A percentile compares a stretch with the other conserved stretches of the same genome.
Conservation (phyloP, 2,888 invertebrate species). For the Apomyelois bistriatella region DNA sequence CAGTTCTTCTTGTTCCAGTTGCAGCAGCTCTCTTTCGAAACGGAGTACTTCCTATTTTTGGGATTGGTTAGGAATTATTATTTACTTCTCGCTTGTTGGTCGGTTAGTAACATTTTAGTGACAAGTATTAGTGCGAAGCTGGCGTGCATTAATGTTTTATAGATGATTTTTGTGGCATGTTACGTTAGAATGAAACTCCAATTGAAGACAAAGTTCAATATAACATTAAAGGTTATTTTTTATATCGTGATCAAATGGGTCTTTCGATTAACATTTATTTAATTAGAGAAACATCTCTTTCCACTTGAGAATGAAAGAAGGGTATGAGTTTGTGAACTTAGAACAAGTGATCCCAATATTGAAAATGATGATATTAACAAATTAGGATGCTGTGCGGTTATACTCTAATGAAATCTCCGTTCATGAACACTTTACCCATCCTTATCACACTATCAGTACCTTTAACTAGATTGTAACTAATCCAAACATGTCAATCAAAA, state of each 20-base stretch:
- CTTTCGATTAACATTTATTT: not conserved
- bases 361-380: too few relatives aligned
- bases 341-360: too few relatives aligned
- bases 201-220: not conserved
- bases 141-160: slow-evolving; percentile 33
- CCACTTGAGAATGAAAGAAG: too few relatives aligned
- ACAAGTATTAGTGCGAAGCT: slow-evolving; percentile 27
- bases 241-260: not conserved
- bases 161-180: slow-evolving; percentile 11
- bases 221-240: not conserved
- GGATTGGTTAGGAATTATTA: slow-evolving; percentile 17
- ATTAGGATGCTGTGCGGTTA: too few relatives aligned
- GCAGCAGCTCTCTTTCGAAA: slow-evolving; percentile 88
- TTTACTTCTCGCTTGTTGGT: slow-evolving; percentile 10
- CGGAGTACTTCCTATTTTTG: slow-evolving; percentile 83
- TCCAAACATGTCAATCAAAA: slow-evolving; percentile 21
- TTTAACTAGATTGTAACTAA: not conserved
- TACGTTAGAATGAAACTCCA: slow-evolving; percentile 1
- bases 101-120: slow-evolving; percentile 33
- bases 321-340: too few relatives aligned
- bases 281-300: too few relatives aligned
- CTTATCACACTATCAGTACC: too few relatives aligned
- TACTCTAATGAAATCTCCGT: too few relatives aligned
- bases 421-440: too few relatives aligned
- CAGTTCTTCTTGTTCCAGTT: slow-evolving; percentile 88